These are phyloP conservation scores for Dryoscopus gambensis DNA, from an alignment of 2,113 vertebrate genomes.

Conservation along the genomic window DNA sequence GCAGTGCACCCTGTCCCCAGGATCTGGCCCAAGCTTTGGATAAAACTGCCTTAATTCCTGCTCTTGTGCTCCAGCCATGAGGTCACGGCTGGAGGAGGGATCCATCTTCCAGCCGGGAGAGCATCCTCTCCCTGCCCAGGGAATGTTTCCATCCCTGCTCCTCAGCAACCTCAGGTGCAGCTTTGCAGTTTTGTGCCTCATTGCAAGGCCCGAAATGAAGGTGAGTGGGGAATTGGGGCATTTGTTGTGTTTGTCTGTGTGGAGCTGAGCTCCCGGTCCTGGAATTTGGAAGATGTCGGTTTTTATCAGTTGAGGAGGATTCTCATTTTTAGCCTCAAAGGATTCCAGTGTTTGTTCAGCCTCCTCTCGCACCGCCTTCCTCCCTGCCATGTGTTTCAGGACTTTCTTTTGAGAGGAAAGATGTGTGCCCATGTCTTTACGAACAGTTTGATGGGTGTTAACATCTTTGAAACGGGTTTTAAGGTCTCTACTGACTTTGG, in stretches of 20 bases:
- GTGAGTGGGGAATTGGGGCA: not conserved
- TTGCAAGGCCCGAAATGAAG: not conserved
- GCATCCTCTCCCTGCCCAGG: not conserved
- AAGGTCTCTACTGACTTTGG: not conserved
- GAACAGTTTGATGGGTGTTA: not conserved
- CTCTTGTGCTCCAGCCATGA: not conserved
- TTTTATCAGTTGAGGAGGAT: not conserved
- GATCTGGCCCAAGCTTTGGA: not conserved
- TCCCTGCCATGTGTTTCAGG: not conserved
- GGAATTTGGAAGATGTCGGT: not conserved
- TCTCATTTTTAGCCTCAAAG: not conserved
- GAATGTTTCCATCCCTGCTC: not conserved
- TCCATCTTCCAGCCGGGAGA: not conserved
- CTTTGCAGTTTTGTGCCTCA: not conserved
- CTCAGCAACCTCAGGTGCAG: not conserved
- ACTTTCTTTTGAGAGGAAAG: not conserved
- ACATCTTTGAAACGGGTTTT: not conserved
- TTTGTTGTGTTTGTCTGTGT: not conserved
- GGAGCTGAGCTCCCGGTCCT: not conserved
- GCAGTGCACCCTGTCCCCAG: too few species aligned
- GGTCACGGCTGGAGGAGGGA: not conserved
- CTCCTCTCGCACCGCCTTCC: not conserved
- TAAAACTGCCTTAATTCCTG: not conserved
- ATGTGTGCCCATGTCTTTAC: not conserved
- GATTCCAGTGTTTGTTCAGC: not conserved